phyloP scores from a whole-genome alignment of 2,113 vertebrate species.

The Vidua macroura region DNA sequence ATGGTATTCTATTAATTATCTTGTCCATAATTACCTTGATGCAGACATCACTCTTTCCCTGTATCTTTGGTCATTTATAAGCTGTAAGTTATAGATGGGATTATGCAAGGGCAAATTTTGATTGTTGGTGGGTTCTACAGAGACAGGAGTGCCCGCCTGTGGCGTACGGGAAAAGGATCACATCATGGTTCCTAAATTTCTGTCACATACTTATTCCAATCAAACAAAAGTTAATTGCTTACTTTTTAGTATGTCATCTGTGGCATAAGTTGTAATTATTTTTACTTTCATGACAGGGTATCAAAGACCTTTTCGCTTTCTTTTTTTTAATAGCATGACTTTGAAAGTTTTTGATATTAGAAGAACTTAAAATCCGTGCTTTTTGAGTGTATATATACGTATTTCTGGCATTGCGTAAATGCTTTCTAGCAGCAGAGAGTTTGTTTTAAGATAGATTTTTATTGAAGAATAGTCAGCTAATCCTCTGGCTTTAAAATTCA shows the following conservation, averaged over 20 bases:
- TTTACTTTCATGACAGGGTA: background rate
- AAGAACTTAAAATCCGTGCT: background rate
- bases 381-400: background rate
- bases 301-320: background rate
- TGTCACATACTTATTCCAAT: background rate
- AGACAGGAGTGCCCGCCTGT: background rate
- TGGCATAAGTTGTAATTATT: background rate
- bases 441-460: slow-evolving; percentile 8
- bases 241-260: background rate
- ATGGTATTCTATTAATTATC: background rate
- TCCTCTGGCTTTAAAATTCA: background rate
- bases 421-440: background rate
- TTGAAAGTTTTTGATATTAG: background rate
- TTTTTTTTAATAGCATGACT: background rate
- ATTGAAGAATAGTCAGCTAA: background rate
- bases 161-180: background rate
- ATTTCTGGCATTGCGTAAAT: background rate
- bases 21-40: background rate
- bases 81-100: background rate
- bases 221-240: background rate
- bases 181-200: background rate
- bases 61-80: background rate
- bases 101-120: background rate
- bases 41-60: background rate
- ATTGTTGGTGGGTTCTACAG: background rate